Evolutionary conservation across 2,797 vertebrate genomes (phyloP), one percentile per base, ranked within the genome.

Genomic region (Hozukius guyotensis): DNA sequence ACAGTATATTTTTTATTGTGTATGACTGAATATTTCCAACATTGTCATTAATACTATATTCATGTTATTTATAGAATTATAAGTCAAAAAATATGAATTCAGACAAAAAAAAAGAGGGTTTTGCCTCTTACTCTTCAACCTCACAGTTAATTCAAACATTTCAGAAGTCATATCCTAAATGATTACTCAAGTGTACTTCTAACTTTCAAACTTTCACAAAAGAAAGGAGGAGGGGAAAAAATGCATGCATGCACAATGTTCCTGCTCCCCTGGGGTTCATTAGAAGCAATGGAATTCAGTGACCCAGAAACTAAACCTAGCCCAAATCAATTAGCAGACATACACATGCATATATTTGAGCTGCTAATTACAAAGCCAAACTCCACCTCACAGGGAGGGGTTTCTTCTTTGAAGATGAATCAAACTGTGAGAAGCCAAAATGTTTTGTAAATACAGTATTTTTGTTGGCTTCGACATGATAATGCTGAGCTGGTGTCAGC

Each of bases 261-360:
- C 80, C 53, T 80, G 75, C 75, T 93, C 94, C 91, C 93, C 66
- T n/a, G 91, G 87, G 94, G 85, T 96, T 96, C 91, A 96, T 96
- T 96, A 96, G 91, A 46, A 89, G 91, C 90, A 94, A 95, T 94
- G 85, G 84, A 93, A 95, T 95, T 95, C 94, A 94, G 88, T 95
- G 94, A 96, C 95, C 95, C 94, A 96, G 94, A 96, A 95, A 95
- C 92, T 91, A 93, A 93, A 90, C 83, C 82, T 75, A 92, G 85
- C 89, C 88, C 83, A 93, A 92, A 94, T 94, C 88, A 94, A 94
- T 95, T 93, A 95, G 90, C 78, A 93, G 88, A 89, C 72, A 75
- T 88, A 89, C 85, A 93, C 90, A 90, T 83, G 91, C 92, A 91
- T 92, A 86, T 81, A 84, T 88, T 80, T 92, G 79, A 91, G 86